Conservation (phyloP, 2,113 vertebrate species). For the Ahaetulla prasina region DNA sequence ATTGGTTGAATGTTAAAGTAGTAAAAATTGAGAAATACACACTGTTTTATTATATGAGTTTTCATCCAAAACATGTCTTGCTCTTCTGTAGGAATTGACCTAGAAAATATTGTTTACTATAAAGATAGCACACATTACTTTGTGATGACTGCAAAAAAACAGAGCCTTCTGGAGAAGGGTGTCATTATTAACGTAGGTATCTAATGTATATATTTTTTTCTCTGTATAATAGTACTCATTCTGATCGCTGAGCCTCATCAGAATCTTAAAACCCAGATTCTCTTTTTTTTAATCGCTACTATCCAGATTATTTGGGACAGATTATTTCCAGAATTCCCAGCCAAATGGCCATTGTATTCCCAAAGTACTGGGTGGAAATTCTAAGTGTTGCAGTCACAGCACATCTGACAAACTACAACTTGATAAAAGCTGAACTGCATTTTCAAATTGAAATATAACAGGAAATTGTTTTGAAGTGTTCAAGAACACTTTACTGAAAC, state of each 20-base stretch:
- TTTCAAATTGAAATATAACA: background rate
- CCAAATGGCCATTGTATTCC: background rate
- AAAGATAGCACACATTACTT: slow-evolving; percentile 98
- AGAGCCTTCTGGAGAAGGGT: slow-evolving; percentile 93
- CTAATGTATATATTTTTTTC: background rate
- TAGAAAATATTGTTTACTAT: slow-evolving; percentile 99
- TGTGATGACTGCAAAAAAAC: slow-evolving; percentile 99
- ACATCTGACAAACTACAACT: background rate
- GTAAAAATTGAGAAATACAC: background rate
- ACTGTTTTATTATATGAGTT: background rate
- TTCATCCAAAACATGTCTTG: background rate
- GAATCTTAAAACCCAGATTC: background rate
- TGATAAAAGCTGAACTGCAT: background rate
- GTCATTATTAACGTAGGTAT: slow-evolving; percentile 88
- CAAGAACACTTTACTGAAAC: too few species aligned
- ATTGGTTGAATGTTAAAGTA: background rate
- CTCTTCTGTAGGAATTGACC: slow-evolving; percentile 83
- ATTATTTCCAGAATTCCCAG: background rate
- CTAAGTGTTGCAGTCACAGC: background rate
- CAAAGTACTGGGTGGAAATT: background rate
- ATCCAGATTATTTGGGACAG: background rate
- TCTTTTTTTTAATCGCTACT: background rate
- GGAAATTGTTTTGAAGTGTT: too few species aligned
- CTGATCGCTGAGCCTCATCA: background rate
- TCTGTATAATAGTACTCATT: background rate